Evolutionary conservation across 2,797 vertebrate species (phyloP).

Genomic region (Podargus strigoides): DNA sequence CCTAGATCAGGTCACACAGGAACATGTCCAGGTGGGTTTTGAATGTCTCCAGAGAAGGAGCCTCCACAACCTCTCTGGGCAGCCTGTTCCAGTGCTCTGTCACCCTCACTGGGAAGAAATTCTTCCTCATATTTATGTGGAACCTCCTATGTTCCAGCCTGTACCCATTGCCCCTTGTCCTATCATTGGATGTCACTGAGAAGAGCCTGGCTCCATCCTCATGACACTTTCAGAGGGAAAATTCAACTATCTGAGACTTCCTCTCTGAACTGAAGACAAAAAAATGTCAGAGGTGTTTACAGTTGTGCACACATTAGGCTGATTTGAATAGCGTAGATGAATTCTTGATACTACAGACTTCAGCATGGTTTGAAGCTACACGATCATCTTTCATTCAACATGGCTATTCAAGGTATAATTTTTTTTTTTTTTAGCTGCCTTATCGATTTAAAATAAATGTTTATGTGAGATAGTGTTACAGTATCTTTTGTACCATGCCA

Average conservation of each 20-base stretch:
- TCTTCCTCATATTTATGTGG: too few relatives aligned
- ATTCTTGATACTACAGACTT: not conserved
- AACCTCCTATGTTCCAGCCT: too few relatives aligned
- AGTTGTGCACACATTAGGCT: not conserved
- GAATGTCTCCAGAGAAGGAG: too few relatives aligned
- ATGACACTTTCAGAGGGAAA: not conserved
- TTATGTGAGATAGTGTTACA: not conserved
- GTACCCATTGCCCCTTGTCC: too few relatives aligned
- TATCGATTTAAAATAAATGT: not conserved
- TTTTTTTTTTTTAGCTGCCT: constrained; percentile 7
- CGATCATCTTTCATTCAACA: not conserved
- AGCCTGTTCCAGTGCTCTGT: too few relatives aligned
- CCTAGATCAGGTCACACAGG: too few relatives aligned
- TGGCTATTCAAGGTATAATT: not conserved
- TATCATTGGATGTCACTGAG: too few relatives aligned
- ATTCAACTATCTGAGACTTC: not conserved
- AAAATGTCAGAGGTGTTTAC: not conserved
- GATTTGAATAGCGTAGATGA: not conserved
- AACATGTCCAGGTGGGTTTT: too few relatives aligned
- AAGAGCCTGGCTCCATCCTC: too few relatives aligned
- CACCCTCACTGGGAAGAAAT: too few relatives aligned
- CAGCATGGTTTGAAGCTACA: not conserved
- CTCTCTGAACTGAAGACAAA: not conserved
- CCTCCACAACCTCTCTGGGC: too few relatives aligned
- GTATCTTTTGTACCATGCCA: not conserved